These are phyloP conservation scores for Menura novaehollandiae DNA, from an alignment of 2,113 vertebrate genomes.

Conservation along the genomic window DNA sequence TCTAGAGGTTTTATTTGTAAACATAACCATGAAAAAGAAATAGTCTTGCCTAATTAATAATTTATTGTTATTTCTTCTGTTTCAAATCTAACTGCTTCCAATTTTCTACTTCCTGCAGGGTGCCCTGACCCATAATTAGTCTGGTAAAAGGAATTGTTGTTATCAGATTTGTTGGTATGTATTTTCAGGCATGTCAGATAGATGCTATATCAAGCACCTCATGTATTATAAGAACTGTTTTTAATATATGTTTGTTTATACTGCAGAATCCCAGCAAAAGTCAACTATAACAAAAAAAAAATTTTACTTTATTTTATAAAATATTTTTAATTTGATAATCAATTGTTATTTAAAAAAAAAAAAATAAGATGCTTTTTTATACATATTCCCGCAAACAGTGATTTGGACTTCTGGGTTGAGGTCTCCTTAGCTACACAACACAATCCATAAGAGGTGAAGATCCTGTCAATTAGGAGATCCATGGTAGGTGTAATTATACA, in stretches of 20 bases:
- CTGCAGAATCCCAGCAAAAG: neutral
- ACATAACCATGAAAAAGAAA: neutral
- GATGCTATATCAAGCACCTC: neutral
- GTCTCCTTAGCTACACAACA: neutral
- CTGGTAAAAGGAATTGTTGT: neutral
- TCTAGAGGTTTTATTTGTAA: neutral
- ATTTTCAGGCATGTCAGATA: neutral
- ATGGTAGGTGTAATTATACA: neutral
- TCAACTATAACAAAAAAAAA: accelerated
- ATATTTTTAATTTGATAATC: neutral
- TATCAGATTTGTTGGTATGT: neutral
- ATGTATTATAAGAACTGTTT: neutral
- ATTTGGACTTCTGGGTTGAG: neutral
- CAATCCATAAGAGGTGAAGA: neutral
- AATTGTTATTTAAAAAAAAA: neutral
- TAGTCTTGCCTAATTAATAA: neutral
- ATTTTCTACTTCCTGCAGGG: neutral
- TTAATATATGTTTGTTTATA: neutral
- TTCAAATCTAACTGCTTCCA: neutral
- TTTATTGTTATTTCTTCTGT: neutral
- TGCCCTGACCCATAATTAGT: neutral
- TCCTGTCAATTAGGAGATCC: neutral
- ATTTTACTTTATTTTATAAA: neutral
- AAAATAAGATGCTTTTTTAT: neutral
- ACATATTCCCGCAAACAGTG: neutral